Percentiles rank a stretch among this genome's conserved stretches.
Conservation (phyloP, 2,113 vertebrate species). For the Pseudois nayaur region DNA sequence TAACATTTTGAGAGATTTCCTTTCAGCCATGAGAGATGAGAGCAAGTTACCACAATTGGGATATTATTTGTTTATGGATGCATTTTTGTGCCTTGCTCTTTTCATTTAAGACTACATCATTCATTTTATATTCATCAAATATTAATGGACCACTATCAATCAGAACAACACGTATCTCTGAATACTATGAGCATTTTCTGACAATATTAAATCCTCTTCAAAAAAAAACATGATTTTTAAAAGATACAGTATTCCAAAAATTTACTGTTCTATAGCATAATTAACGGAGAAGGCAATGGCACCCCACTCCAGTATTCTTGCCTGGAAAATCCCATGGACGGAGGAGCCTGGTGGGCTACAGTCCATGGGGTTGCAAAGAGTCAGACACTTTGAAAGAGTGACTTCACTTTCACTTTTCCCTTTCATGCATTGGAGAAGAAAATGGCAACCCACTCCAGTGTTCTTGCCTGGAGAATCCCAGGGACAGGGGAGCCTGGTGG, state of each 20-base stretch:
- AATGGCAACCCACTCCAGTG: no score
- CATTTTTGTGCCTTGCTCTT: background rate
- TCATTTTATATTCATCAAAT: background rate
- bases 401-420: no score
- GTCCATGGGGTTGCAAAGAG: no score
- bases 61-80: background rate
- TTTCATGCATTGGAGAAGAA: no score
- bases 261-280: background rate
- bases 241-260: constrained; percentile 5
- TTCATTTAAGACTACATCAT: background rate
- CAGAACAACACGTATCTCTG: background rate
- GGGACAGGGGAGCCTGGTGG: no score
- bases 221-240: background rate
- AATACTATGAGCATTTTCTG: background rate
- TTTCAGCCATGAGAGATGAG: background rate
- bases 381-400: rapidly evolving
- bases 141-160: background rate
- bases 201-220: background rate
- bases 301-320: no score
- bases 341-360: no score
- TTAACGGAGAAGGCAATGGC: no score
- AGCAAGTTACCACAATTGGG: background rate
- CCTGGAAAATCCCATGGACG: no score
- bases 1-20: constrained; percentile 5
- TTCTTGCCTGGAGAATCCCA: no score